phyloP scores from a whole-genome alignment of 2,888 invertebrate genomes.

The Barypeithes pellucidus region DNA sequence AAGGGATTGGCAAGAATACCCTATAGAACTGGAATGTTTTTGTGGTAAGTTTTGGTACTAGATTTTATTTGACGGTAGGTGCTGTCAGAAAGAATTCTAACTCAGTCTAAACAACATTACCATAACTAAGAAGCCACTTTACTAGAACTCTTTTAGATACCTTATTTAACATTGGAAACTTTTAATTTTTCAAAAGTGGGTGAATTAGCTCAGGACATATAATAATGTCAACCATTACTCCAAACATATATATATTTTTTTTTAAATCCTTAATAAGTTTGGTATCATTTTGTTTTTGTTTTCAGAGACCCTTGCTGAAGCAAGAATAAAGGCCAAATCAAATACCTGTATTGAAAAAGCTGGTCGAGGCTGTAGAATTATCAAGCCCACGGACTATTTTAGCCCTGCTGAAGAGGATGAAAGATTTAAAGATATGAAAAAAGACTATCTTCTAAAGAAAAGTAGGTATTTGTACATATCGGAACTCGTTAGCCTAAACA shows the following conservation, averaged over 20 bases:
- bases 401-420: background rate
- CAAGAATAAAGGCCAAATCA: background rate
- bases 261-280: background rate
- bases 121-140: no score
- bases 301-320: constrained; percentile 1
- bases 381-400: background rate
- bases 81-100: no score
- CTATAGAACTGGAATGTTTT: background rate
- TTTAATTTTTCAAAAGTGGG: no score
- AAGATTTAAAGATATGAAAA: background rate
- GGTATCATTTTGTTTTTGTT: no score
- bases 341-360: background rate
- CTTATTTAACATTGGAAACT: no score
- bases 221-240: background rate
- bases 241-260: background rate
- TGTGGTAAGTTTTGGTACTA: background rate
- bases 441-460: background rate
- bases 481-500: no score
- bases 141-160: no score
- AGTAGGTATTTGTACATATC: no score
- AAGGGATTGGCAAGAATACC: background rate
- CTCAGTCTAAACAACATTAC: no score
- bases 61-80: no score
- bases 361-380: background rate
- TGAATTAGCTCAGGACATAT: no score